Conservation (phyloP, 2,888 invertebrate species). For the Drosophila borealis region DNA sequence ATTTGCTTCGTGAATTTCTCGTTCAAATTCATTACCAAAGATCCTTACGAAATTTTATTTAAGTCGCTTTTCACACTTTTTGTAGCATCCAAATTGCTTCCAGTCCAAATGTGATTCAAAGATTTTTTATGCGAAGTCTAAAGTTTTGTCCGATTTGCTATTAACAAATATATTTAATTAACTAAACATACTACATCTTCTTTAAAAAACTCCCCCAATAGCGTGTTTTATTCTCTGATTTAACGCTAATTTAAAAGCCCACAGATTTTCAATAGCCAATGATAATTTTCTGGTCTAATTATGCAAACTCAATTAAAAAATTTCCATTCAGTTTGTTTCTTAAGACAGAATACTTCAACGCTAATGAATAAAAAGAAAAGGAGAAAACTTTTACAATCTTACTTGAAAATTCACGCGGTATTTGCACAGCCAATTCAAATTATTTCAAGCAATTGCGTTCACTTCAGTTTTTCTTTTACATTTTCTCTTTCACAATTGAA, state of each 20-base stretch:
- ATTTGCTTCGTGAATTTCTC: too few relatives aligned
- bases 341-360: slow-evolving; percentile 32
- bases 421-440: slow-evolving; percentile 77
- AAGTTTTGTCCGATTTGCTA: too few relatives aligned
- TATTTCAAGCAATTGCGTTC: slow-evolving; percentile 75
- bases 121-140: too few relatives aligned
- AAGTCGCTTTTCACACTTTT: too few relatives aligned
- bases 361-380: slow-evolving; percentile 48
- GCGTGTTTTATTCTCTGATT: too few relatives aligned
- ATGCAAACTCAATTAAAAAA: slow-evolving; percentile 75
- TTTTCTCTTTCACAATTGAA: slow-evolving; percentile 3
- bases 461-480: slow-evolving; percentile 36
- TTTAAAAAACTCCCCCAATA: too few relatives aligned
- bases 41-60: too few relatives aligned
- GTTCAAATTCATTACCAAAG: too few relatives aligned
- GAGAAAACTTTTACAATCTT: slow-evolving; percentile 46
- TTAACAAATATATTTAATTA: too few relatives aligned
- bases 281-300: slow-evolving; percentile 70
- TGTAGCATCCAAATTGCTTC: too few relatives aligned
- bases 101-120: too few relatives aligned
- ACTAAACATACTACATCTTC: too few relatives aligned
- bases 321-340: slow-evolving; percentile 47
- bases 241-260: not conserved
- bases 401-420: slow-evolving; percentile 64
- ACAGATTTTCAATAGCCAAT: slow-evolving; percentile 30